A percentile compares a stretch with the other conserved stretches of the same genome.
phyloP scores from a whole-genome alignment of 2,888 invertebrate genomes.

The Ypsolopha sequella region DNA sequence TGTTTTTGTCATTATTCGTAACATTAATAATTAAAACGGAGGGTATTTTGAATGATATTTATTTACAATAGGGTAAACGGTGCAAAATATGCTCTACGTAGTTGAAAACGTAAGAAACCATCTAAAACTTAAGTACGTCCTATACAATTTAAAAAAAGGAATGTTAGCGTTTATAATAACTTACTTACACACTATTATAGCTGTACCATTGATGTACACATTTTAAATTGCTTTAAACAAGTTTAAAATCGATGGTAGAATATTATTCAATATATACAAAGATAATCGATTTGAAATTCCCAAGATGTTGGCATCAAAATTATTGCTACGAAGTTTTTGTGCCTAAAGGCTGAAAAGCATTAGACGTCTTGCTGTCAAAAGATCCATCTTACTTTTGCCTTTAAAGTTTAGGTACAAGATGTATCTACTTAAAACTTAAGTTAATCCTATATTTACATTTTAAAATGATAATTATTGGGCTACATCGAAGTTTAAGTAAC shows the following conservation, averaged over 20 bases:
- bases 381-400: not conserved
- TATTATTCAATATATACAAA: slow-evolving; percentile 54
- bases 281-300: slow-evolving; percentile 44
- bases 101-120: too few species aligned
- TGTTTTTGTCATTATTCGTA: not conserved
- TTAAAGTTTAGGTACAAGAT: slow-evolving; percentile 45
- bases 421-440: slow-evolving; percentile 56
- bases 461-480: slow-evolving; percentile 52
- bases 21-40: too few species aligned
- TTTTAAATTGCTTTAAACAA: slow-evolving; percentile 34
- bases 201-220: slow-evolving; percentile 27
- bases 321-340: slow-evolving; percentile 59
- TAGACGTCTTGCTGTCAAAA: not conserved
- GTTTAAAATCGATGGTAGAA: slow-evolving; percentile 32
- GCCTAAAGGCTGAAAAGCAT: slow-evolving; percentile 25
- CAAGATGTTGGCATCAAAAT: slow-evolving; percentile 61
- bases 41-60: too few species aligned
- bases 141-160: slow-evolving; percentile 32
- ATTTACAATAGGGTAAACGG: too few species aligned
- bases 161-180: slow-evolving; percentile 66
- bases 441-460: slow-evolving; percentile 62
- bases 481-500: slow-evolving; percentile 33
- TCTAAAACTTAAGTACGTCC: not conserved
- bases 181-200: slow-evolving; percentile 37
- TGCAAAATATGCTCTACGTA: too few species aligned